Evolutionary conservation across 1,140 invertebrate species (phyloP), one percentile per base, ranked within the genome.

Genomic region (Argopecten irradians): DNA sequence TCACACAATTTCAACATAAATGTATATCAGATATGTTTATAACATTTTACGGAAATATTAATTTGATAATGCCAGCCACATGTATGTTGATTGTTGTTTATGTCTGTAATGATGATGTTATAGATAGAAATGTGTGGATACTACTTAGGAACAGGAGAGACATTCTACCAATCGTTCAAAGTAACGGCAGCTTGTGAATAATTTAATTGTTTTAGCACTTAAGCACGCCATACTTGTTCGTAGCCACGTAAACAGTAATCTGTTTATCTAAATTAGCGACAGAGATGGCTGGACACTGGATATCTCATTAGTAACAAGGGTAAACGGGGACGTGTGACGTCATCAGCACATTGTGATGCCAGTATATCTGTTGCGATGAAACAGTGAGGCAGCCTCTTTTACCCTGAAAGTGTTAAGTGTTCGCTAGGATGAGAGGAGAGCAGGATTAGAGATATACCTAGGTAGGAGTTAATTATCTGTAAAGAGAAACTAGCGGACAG

Each of bases 121-220:
- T 39, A 39, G 36, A 39, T 39, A 39, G 5, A 39, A 8, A 39
- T 39, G 5, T 8, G 36, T 8, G 36, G 13, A 39, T 13, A 39
- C 36, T 13, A 39, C 36, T 39, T 39, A 39, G 13, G 5, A 39
- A 46, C 43, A 5, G 43, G 22, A 46, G 1, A n/a, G 22, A 11
- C 9, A 46, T 14, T 19, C 9, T 46, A 19, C 2, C 13, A 46
- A 19, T 46, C 2, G 43, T 14, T 46, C n/a, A 46, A 1, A 2
- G 13, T 28, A 28, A 28, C 22, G 55, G 22, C 22, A 71, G 1
- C n/a, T 28, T 71, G 5, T 71, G 16, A 22, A 71, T 16, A 28
- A 71, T 71, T 71, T n/a, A 71, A 71, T 71, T 71, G 55, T 71
- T 71, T 71, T 1, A 71, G 43, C 55, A 71, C 55, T 71, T 71